Evolutionary conservation across 1,140 invertebrate genomes (phyloP), one percentile per base, ranked within the genome.

Genomic region (Mesaphorura yosii): DNA sequence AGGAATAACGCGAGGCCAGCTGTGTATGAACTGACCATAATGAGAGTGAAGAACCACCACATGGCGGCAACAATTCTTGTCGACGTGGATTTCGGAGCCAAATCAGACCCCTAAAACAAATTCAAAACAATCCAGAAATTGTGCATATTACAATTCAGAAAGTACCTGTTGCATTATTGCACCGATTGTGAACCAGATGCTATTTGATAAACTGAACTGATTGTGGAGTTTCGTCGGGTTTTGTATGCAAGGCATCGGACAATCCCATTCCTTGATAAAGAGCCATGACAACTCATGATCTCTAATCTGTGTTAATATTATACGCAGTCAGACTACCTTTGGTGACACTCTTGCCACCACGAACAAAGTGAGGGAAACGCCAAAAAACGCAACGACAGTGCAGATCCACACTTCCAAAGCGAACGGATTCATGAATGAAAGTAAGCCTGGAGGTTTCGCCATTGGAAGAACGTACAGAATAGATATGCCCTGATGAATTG

Each of bases 31-130:
- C 91, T 95, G 65, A 97, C 96, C 82, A 98, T 94, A 63, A 97
- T 96, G 19, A 97, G 73, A 0, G 90, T 95, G 72, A 96, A 96
- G 70, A 95, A 93, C 90, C 90, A 95, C 91, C 91, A 96, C 76
- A 90, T 91, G 1, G 80, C 81, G 10, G 87, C 88, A 3, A 93
- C 86, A 79, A 92, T 86, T 54, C 89, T 74, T 0, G 88, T 93
- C 2, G 73, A 70, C 26, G 65, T 64, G 12, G 72, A 80, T 78
- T 80, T 82, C 60, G 84, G 82, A 58, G 85, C 84, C 70, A 90
- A 83, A 77, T 90, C 86, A 66, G 82, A 86, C 72, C 87, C 86
- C n/a, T n/a, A n/a, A n/a, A n/a, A n/a, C n/a, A n/a, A n/a, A n/a
- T n/a, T n/a, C n/a, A n/a, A n/a, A n/a, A n/a, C n/a, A n/a, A n/a